A percentile compares a stretch with the other conserved stretches of the same genome.
phyloP scores from a whole-genome alignment of 2,113 vertebrate genomes.

The Platichthys stellatus region DNA sequence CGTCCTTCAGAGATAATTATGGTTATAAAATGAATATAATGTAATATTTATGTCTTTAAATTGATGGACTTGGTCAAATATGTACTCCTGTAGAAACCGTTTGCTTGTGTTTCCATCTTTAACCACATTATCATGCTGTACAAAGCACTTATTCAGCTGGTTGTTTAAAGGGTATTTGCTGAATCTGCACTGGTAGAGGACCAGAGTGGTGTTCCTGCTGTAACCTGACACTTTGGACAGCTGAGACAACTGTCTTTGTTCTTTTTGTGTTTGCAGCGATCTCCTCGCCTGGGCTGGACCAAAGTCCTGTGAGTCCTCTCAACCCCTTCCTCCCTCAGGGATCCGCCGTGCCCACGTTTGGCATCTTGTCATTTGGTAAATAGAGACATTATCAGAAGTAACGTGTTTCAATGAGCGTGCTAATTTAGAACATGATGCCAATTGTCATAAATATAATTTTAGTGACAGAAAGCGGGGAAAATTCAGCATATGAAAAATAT shows the following conservation, averaged over 20 bases:
- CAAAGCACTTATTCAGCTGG: conserved; percentile 22
- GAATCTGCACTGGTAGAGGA: conserved; percentile 3
- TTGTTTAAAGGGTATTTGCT: conserved; percentile 36
- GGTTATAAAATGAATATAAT: too few relatives aligned
- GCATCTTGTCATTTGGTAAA: conserved; percentile 74
- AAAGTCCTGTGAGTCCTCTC: conserved; percentile 42
- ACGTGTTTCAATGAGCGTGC: background rate
- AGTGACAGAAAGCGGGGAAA: too few relatives aligned
- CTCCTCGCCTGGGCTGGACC: conserved; percentile 42
- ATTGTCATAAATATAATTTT: background rate
- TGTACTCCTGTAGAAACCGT: too few relatives aligned
- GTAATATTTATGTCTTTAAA: too few relatives aligned
- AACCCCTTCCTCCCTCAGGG: conserved; percentile 64
- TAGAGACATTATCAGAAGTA: background rate
- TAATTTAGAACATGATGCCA: background rate
- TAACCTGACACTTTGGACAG: background rate
- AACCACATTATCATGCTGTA: background rate
- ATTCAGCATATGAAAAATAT: too few relatives aligned
- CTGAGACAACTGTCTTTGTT: conserved; percentile 18
- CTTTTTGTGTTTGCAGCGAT: conserved; percentile 45
- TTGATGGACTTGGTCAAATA: too few relatives aligned
- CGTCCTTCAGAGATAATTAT: too few relatives aligned
- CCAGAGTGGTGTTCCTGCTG: background rate
- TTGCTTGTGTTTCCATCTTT: background rate
- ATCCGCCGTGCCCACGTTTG: conserved; percentile 43